A percentile compares a stretch with the other conserved stretches of the same genome.
phyloP scores from a whole-genome alignment of 2,113 vertebrate species.

The Campylorhamphus procurvoides region DNA sequence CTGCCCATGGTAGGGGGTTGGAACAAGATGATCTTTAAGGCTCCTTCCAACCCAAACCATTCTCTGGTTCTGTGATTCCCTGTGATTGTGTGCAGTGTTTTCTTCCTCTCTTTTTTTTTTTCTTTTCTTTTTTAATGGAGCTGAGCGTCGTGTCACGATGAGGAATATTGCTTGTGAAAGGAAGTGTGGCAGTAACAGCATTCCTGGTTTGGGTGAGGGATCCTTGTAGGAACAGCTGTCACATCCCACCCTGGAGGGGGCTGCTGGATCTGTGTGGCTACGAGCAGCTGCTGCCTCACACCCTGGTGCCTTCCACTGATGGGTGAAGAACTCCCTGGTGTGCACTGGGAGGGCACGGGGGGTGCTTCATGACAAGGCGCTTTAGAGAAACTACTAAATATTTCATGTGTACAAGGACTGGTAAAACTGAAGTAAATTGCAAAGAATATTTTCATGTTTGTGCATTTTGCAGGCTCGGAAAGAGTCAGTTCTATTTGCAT shows the following conservation, averaged over 20 bases:
- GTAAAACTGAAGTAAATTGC: background rate
- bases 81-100: accelerated
- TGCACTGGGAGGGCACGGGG: accelerated
- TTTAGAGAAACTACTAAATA: background rate
- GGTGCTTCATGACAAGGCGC: background rate
- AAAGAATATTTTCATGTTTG: background rate
- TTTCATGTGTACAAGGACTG: background rate
- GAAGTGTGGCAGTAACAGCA: background rate
- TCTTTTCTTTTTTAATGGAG: background rate
- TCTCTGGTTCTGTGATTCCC: background rate
- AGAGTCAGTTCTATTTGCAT: background rate
- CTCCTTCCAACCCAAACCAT: background rate
- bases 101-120: background rate
- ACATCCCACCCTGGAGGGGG: background rate
- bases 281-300: background rate
- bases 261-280: background rate
- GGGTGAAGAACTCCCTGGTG: background rate
- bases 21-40: background rate
- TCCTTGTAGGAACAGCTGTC: background rate
- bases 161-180: background rate
- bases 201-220: background rate
- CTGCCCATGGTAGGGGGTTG: background rate
- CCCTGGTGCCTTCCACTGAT: accelerated
- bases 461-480: background rate
- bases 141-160: background rate